These are phyloP conservation scores for Carassius auratus DNA, from an alignment of 2,113 vertebrate species.

Conservation along the genomic window DNA sequence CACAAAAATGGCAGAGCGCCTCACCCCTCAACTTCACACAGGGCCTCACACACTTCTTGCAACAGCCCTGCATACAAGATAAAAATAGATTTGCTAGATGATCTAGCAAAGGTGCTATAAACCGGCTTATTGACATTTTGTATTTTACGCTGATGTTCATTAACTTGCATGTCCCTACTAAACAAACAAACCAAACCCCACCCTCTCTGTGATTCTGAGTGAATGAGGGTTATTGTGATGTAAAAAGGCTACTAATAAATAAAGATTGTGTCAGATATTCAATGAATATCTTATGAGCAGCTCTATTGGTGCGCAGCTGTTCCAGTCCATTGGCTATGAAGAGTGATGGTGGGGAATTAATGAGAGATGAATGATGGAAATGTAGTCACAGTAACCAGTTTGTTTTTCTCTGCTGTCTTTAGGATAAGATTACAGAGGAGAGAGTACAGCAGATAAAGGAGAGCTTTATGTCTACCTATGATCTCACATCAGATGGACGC, in stretches of 20 bases:
- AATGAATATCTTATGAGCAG: not conserved
- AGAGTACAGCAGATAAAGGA: slow-evolving; percentile 82
- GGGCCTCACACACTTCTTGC: too few relatives aligned
- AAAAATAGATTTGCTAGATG: not conserved
- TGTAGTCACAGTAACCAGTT: slow-evolving; percentile 26
- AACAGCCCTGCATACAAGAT: too few relatives aligned
- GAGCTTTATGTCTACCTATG: slow-evolving; percentile 80
- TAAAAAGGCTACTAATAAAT: slow-evolving; percentile 1
- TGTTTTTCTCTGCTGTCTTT: not conserved
- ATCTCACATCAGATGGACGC: slow-evolving; percentile 79
- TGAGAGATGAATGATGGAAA: slow-evolving; percentile 7
- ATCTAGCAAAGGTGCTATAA: not conserved
- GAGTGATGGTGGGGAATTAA: not conserved
- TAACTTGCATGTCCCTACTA: not conserved
- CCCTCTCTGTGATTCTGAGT: too few relatives aligned
- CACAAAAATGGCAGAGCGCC: too few relatives aligned
- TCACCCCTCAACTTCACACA: too few relatives aligned
- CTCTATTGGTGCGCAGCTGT: not conserved
- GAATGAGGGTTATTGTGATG: not conserved
- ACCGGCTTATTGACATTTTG: not conserved
- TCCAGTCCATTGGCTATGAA: not conserved
- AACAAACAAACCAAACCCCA: not conserved
- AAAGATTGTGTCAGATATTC: not conserved
- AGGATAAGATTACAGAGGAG: slow-evolving; percentile 82
- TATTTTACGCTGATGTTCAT: not conserved